Evolutionary conservation across 2,113 vertebrate genomes (phyloP).

Genomic region (Thunnus maccoyii): DNA sequence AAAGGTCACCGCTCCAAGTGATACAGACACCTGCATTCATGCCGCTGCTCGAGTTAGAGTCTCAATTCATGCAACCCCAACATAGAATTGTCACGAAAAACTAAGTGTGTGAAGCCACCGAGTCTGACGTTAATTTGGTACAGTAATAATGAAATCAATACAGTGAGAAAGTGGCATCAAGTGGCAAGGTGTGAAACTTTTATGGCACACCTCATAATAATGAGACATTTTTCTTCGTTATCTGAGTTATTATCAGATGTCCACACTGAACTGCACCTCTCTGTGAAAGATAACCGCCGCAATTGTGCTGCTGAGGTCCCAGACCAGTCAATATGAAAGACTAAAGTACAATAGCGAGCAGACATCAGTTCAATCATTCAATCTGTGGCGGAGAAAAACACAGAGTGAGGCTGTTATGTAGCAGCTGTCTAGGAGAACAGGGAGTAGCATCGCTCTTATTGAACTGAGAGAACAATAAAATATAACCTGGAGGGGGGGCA

Average conservation of each 20-base stretch:
- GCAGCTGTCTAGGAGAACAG: slow-evolving; percentile 72
- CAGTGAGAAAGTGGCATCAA: not conserved
- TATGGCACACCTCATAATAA: slow-evolving; percentile 12
- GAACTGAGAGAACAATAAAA: slow-evolving; percentile 82
- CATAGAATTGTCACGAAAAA: not conserved
- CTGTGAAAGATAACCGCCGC: slow-evolving; percentile 15
- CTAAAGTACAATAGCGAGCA: slow-evolving; percentile 69
- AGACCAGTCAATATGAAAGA: slow-evolving; percentile 73
- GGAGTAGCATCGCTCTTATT: slow-evolving; percentile 74
- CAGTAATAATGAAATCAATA: not conserved
- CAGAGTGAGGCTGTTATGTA: slow-evolving; percentile 68
- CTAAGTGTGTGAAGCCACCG: not conserved
- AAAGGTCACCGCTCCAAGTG: not conserved
- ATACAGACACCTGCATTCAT: not conserved
- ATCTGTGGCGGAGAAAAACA: slow-evolving; percentile 72
- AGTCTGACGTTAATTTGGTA: not conserved
- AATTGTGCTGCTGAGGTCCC: slow-evolving; percentile 53
- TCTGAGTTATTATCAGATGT: slow-evolving; percentile 41
- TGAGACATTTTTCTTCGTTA: slow-evolving; percentile 29
- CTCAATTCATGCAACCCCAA: not conserved
- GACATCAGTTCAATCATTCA: slow-evolving; percentile 78
- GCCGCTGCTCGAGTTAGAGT: not conserved
- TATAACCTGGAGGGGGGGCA: slow-evolving; percentile 70
- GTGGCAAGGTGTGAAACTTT: not conserved
- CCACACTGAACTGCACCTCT: slow-evolving; percentile 18